phyloP scores from a whole-genome alignment of 2,888 invertebrate genomes.

The Pseudococcus longispinus region DNA sequence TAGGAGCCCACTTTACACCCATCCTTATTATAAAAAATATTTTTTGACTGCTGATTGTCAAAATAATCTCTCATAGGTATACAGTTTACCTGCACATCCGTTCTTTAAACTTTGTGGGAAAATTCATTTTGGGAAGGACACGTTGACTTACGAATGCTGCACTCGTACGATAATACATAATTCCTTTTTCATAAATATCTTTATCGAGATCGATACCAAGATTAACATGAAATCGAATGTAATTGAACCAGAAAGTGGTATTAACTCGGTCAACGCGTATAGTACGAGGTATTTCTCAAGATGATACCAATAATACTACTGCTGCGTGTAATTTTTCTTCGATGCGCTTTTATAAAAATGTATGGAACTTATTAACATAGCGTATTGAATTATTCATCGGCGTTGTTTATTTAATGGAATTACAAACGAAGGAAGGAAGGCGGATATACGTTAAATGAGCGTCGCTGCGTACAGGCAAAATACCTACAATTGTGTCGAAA shows the following conservation, averaged over 20 bases:
- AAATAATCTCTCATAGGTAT: no score
- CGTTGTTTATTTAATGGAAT: conserved; percentile 16
- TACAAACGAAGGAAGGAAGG: background rate
- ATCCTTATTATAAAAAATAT: no score
- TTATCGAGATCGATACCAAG: background rate
- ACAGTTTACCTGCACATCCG: no score
- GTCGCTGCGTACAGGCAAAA: background rate
- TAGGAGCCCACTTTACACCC: no score
- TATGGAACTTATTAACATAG: background rate
- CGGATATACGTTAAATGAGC: background rate
- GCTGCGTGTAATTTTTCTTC: background rate
- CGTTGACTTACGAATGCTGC: no score
- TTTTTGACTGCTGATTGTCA: no score
- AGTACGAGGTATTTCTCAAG: background rate
- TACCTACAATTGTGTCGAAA: background rate
- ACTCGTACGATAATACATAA: no score
- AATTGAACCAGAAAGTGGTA: conserved; percentile 11
- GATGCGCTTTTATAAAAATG: background rate
- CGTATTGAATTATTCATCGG: conserved; percentile 7
- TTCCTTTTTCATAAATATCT: background rate
- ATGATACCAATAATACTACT: background rate
- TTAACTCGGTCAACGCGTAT: background rate
- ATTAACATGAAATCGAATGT: background rate
- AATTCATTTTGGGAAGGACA: no score
- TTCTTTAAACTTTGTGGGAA: no score